These are phyloP conservation scores for Sander vitreus DNA, from an alignment of 2,113 vertebrate species.

Conservation along the genomic window DNA sequence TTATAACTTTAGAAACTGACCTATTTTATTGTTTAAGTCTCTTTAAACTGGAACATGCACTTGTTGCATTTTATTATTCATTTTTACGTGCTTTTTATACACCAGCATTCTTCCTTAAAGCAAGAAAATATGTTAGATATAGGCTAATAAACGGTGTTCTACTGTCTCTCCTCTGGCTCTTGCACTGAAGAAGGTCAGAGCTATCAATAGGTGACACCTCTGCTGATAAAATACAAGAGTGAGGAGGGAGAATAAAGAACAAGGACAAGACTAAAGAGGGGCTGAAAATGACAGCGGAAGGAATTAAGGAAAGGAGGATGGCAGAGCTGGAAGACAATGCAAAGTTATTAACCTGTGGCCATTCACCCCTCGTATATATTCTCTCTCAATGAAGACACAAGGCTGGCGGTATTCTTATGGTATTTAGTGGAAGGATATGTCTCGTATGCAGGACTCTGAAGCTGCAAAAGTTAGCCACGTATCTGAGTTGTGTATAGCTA, in stretches of 20 bases:
- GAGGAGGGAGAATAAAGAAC: slow-evolving; percentile 18
- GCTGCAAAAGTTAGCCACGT: not conserved
- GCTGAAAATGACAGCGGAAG: not conserved
- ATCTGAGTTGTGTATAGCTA: too few relatives aligned
- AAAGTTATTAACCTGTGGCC: not conserved
- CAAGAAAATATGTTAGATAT: not conserved
- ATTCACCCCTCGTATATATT: not conserved
- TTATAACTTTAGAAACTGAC: not conserved
- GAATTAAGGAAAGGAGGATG: not conserved
- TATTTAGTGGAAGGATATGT: not conserved
- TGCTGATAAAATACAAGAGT: slow-evolving; percentile 21
- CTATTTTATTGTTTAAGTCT: not conserved
- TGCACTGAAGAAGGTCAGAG: slow-evolving; percentile 52
- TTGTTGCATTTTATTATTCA: not conserved
- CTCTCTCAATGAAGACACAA: not conserved
- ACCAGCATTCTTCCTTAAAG: not conserved
- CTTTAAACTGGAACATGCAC: not conserved
- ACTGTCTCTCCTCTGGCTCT: not conserved
- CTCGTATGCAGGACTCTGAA: not conserved
- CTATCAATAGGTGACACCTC: slow-evolving; percentile 29
- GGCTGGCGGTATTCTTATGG: not conserved
- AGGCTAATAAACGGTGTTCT: not conserved
- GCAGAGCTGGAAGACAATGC: not conserved
- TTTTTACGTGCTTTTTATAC: not conserved
- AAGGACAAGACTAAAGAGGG: slow-evolving; percentile 14